Evolutionary conservation across 2,797 vertebrate species (phyloP), one percentile per base, ranked within the genome.

Genomic region (Sebastes umbrosus): DNA sequence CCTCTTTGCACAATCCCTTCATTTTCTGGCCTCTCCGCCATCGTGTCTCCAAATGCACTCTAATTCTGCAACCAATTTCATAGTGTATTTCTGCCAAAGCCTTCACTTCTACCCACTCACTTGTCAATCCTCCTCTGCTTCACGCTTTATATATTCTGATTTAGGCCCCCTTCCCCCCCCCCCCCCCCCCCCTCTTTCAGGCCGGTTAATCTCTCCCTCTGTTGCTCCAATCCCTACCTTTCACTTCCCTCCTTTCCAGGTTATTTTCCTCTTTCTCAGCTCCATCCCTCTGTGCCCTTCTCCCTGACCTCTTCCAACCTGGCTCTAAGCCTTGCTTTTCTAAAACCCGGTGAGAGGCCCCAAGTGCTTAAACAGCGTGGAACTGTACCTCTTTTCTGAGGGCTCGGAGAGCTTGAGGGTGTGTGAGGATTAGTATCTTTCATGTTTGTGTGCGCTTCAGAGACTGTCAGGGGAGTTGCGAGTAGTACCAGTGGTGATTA

Each of bases 11-110:
- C 85, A 87, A 74, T 87, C 76, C 82, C 77, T 87, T 86, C 73
- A 84, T 83, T 87, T 85, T 80, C 62, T 73, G 22, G 66, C 78
- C 84, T 84, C 80, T 75, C 70, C 5, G 18, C 43, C 70, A 81
- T 73, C 63, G 13, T 69, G 72, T 86, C 78, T 91, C 65, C 75
- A 84, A 83, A 82, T 69, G 58, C 75, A 69, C 73, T 81, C 75
- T 84, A 79, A 87, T 84, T 88, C 86, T 84, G 75, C 82, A 82
- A 85, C 84, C 84, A 89, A 92, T 92, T 92, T 91, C 72, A 81
- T 85, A 85, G 73, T 73, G 50, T 72, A 75, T 88, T 75, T 85
- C 79, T 90, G 60, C 84, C 85, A 88, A 87, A 91, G 88, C 72
- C 81, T 75, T 88, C 83, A 84, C 83, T 85, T 88, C 87, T 84